Base-by-base conservation (phyloP, 2,888 invertebrate genomes). In the Pollenia labialis region DNA sequence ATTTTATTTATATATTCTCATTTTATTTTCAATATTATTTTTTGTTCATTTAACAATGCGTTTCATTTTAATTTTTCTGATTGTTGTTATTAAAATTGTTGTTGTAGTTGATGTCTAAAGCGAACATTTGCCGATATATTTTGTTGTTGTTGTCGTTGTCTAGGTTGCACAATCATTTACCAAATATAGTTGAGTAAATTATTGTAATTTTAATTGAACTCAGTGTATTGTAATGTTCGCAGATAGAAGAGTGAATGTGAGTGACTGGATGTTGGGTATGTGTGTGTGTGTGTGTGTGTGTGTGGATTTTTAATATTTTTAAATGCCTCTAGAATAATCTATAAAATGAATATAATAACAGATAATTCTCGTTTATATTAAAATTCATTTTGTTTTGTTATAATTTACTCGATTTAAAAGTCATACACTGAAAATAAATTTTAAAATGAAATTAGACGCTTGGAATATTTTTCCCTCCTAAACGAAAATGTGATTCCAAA, bases 191-290 rank as follows among this genome's bases (percentile, higher is more conserved):
- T 79, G 77, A 85, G 82, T 79, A 85, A 87, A 88, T 88, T 88
- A 88, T 85, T 84, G 84, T 87, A 83, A 87, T 87, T 85, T 85
- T 80, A 85, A 80, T 85, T 82, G 79, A 85, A 85, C 72, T 74
- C 64, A 85, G 76, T 85, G 76, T 76, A 48, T 75, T 71, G 64
- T 72, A 72, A 56, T 64, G 32, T 50, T 79, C 23, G 8, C 12
- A 42, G 69, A 69, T 79, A 64, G 71, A 54, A 62, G 32, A 32
- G 62, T 83, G 72, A 71, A 77, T 79, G 79, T 44, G 68, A 72
- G 32, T 66, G 81, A 48, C 54, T 56, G 56, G 56, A 10, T 74
- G 23, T 40, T 14, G 1, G 6, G 14, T n/a, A n/a, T n/a, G n/a
- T n/a, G n/a, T n/a, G n/a, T n/a, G n/a, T n/a, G 1, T 32, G 9